Evolutionary conservation across 1,140 invertebrate genomes (phyloP).

Genomic region (Streblospio benedicti): DNA sequence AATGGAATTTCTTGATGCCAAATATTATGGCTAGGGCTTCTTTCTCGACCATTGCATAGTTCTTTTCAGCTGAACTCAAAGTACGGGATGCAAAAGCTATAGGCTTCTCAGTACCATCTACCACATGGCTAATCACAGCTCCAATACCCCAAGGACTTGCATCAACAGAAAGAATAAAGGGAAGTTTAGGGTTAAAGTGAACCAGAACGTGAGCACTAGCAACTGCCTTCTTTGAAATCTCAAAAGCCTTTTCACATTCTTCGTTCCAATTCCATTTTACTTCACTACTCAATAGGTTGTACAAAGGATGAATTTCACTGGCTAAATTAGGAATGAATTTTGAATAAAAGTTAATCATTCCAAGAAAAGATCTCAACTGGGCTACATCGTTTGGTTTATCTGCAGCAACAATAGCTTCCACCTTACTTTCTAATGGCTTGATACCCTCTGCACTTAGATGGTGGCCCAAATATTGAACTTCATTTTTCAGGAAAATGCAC

Average conservation of each 20-base stretch:
- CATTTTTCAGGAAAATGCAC: background rate
- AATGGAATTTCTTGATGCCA: slow-evolving; percentile 50
- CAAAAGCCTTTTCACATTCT: no score
- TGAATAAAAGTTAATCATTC: slow-evolving; percentile 43
- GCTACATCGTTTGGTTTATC: slow-evolving; percentile 30
- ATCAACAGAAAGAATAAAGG: background rate
- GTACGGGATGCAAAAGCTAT: no score
- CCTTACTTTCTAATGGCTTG: slow-evolving; percentile 38
- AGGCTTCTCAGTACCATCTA: no score
- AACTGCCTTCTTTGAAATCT: no score
- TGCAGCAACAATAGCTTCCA: slow-evolving; percentile 37
- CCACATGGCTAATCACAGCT: slow-evolving; percentile 4
- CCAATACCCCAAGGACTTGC: background rate
- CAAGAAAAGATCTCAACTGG: slow-evolving; percentile 39
- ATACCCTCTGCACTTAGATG: slow-evolving; percentile 28
- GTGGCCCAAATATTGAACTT: slow-evolving; percentile 23
- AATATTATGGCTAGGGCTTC: slow-evolving; percentile 52
- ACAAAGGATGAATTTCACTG: background rate
- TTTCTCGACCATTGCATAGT: slow-evolving; percentile 37
- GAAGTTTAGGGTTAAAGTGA: background rate
- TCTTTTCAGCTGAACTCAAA: no score
- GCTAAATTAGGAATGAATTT: slow-evolving; percentile 28
- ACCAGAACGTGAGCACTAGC: background rate
- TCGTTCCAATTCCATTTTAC: no score
- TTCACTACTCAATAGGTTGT: no score